A percentile compares a stretch with the other conserved stretches of the same genome.
Conservation (phyloP, 2,797 vertebrate species). For the Ctenosaura bakeri region DNA sequence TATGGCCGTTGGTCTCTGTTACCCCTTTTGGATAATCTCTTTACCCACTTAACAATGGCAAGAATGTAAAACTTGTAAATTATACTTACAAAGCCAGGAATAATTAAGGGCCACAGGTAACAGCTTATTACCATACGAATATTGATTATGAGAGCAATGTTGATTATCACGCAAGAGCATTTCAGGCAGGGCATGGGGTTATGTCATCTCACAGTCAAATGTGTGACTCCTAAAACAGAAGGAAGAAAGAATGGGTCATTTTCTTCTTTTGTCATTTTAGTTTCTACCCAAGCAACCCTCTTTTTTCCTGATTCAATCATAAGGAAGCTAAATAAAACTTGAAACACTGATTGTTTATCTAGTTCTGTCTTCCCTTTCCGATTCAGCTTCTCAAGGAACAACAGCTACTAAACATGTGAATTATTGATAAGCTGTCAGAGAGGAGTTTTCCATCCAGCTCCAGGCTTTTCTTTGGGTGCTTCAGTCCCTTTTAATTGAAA, state of each 20-base stretch:
- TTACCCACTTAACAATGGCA: background rate
- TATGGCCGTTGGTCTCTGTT: background rate
- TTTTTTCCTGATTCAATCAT: fast-evolving
- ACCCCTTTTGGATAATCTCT: background rate
- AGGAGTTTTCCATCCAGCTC: slow-evolving; percentile 37
- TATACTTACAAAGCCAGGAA: slow-evolving; percentile 18
- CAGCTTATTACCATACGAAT: background rate
- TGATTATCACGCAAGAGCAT: background rate
- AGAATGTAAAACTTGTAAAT: slow-evolving; percentile 18
- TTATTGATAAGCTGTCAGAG: slow-evolving; percentile 51
- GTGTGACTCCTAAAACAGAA: background rate
- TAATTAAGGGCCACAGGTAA: slow-evolving; percentile 58
- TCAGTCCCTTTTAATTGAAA: slow-evolving; percentile 52
- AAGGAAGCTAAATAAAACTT: background rate
- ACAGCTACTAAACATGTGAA: slow-evolving; percentile 11
- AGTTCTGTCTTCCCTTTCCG: background rate
- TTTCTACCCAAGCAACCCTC: background rate
- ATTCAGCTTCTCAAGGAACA: slow-evolving; percentile 30
- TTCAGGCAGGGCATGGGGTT: fast-evolving
- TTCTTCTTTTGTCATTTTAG: background rate
- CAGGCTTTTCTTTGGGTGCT: slow-evolving; percentile 25
- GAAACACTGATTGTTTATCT: slow-evolving; percentile 32
- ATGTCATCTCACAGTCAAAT: fast-evolving
- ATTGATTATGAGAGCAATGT: background rate
- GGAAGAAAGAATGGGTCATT: fast-evolving